A percentile compares a stretch with the other conserved stretches of the same genome.
Conservation (phyloP, 2,888 invertebrate species). For the Pegoplata infirma region DNA sequence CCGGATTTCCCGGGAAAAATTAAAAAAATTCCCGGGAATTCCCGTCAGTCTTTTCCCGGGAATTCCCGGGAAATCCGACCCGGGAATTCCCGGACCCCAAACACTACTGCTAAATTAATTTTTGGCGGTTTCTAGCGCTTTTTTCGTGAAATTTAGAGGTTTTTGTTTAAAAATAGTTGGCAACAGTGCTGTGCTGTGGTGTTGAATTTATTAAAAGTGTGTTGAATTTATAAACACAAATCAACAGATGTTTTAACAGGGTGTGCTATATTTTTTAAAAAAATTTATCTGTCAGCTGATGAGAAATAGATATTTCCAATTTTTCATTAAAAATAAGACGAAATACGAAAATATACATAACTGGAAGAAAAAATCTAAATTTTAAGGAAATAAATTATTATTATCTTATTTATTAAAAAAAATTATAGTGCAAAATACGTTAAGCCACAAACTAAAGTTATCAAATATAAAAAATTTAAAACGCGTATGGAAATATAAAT, state of each 20-base stretch:
- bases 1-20: too few species aligned
- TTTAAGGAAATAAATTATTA: neutral
- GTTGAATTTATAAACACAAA: too few species aligned
- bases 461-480: conserved; percentile 16
- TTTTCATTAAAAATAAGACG: neutral
- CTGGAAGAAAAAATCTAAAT: conserved; percentile 18
- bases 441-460: conserved; percentile 14
- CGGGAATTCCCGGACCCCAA: too few species aligned
- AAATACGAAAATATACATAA: conserved; percentile 21
- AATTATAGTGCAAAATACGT: conserved; percentile 39
- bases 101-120: too few species aligned
- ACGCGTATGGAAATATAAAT: conserved; percentile 27
- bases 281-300: neutral
- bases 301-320: neutral
- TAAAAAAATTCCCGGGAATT: too few species aligned
- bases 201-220: too few species aligned
- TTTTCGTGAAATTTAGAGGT: too few species aligned
- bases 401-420: conserved; percentile 1
- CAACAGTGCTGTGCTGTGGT: too few species aligned
- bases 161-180: too few species aligned
- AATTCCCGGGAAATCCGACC: too few species aligned
- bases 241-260: neutral
- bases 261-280: neutral
- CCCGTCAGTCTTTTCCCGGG: too few species aligned
- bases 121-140: too few species aligned